Percentiles rank a stretch among this genome's conserved stretches.
phyloP scores from a whole-genome alignment of 1,140 invertebrate genomes.

The Diuraphis noxia region DNA sequence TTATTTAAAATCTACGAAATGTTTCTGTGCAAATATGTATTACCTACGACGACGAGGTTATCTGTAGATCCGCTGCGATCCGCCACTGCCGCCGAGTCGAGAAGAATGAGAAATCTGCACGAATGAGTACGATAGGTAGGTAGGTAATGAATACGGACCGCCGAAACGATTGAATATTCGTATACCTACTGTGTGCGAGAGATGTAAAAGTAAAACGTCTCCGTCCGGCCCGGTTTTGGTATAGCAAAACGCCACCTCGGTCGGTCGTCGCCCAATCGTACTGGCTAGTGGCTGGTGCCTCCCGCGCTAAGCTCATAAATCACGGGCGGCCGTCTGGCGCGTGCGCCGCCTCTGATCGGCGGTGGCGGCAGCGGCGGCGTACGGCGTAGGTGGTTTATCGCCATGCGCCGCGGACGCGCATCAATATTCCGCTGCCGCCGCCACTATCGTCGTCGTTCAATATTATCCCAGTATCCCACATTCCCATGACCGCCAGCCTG shows the following conservation, averaged over 20 bases:
- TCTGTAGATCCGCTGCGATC: not conserved
- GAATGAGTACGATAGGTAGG: not conserved
- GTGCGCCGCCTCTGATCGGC: not conserved
- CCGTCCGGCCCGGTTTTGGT: not conserved
- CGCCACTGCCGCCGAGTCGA: not conserved
- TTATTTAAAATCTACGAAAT: not conserved
- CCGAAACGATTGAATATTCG: not conserved
- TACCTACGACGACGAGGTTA: not conserved
- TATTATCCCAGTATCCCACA: not conserved
- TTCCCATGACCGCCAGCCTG: not conserved
- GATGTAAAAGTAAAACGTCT: not conserved
- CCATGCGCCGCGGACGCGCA: not conserved
- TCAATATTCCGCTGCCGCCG: not conserved
- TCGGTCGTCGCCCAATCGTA: slow-evolving; percentile 1
- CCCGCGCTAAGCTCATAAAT: not conserved
- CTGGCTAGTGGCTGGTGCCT: not conserved
- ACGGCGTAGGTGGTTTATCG: not conserved
- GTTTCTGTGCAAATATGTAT: not conserved
- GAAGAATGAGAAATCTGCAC: no score
- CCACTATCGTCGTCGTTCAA: not conserved
- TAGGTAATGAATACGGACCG: not conserved
- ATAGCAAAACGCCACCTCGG: not conserved
- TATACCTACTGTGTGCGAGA: not conserved
- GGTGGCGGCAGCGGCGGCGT: not conserved
- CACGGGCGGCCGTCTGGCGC: not conserved